Base-by-base conservation (phyloP, 2,113 vertebrate genomes). In the Zosterops pallidus region DNA sequence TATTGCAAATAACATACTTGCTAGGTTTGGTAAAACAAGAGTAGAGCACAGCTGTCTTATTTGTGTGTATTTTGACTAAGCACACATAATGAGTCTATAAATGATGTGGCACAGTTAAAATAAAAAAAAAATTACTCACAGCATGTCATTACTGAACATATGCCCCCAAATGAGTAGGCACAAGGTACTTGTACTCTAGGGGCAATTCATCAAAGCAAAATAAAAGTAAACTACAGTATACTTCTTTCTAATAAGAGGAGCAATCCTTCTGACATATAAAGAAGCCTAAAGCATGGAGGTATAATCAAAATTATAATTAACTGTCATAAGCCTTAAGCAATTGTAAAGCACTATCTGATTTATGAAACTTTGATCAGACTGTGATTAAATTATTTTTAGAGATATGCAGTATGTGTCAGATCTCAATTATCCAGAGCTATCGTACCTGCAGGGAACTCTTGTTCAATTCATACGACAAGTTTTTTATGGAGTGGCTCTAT, bases 1-100 rank as follows among this genome's bases (percentile, higher is more conserved):
- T 97, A 98, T 87, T 94, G 95, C 86, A 97, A 96, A 98, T 97
- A 98, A 98, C 98, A 98, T 97, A 97, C 97, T 98, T 97, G 96
- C 96, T 97, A 96, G 77, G 94, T 97, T 97, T 93, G 84, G 90
- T 97, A 95, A 98, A 98, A 97, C 93, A 97, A 97, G 96, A 97
- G 95, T 86, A 84, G 91, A 97, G 55, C 97, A 92, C 98, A 98
- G 97, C 96, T 98, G 98, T 97, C 95, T 95, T 97, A 67, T 95
- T 92, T 93, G 90, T 94, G 91, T 83, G 31, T 91, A 92, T 97
- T 98, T 97, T 98, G 95, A 96, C 95, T 97, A 97, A 98, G 83
- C 89, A 95, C 70, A 90, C 47, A 95, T 96, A 96, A 97, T 95
- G 89, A 95, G 89, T 60, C 85, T 95, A 90, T 95, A 97, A 98